Base-by-base conservation (phyloP, 2,113 vertebrate genomes). In the Barbus barbus region DNA sequence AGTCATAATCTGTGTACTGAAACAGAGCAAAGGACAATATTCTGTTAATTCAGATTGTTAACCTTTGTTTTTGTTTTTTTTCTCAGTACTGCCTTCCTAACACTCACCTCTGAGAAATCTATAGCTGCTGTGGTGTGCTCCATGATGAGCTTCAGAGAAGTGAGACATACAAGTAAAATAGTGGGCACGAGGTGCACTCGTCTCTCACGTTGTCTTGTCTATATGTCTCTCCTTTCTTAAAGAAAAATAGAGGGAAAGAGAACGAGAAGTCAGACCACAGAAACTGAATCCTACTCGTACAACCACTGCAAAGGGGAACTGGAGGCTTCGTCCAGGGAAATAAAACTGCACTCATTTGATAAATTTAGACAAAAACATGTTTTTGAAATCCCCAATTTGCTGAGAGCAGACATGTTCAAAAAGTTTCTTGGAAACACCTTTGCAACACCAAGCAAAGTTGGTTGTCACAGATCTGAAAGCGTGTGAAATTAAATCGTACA, bases 231-330 rank as follows among this genome's bases (percentile, higher is more conserved):
- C 4, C 51, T 67, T 18, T 56, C 71, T 75, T 60, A 65, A 33
- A n/a, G 63, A 41, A 71, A 80, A 18, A 22, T 20, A 74, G 61
- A 53, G 38, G 5, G 6, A 33, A 5, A 44, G 11, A 46, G 36
- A 20, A 51, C 13, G 78, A 91, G 92, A 92, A 93, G 89, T 90
- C 1, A 0, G 2, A 83, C 86, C 89, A 91, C 41, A 90, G 90
- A 91, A 92, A 92, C 85, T 28, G 87, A 92, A 84, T 86, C 82
- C 33, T 63, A 89, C 88, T 84, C 51, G 82, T 74, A 82, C 14
- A 84, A 84, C 88, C 61, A 82, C 44, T 60, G 9, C 56, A 65
- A 36, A 38, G 56, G 80, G 89, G 67, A 92, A 88, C 83, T n/a
- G 58, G 71, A 90, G 87, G 11, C 16, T 89, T 51, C 88, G 71